Base-by-base conservation (phyloP, 2,888 invertebrate genomes). In the Erpobdella octoculata region DNA sequence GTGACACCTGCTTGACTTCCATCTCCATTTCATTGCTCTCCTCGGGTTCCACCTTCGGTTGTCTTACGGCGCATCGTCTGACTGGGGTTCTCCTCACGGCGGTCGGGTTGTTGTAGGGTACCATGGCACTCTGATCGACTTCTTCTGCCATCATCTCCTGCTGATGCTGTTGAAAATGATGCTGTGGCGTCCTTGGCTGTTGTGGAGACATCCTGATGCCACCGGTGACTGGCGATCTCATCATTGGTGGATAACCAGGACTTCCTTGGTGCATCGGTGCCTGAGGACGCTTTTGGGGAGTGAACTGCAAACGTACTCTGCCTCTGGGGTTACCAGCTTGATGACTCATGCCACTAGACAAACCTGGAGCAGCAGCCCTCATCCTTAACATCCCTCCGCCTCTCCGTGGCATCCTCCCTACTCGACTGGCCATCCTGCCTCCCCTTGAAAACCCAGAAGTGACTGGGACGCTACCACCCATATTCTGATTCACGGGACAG, bases 361-460 rank as follows among this genome's bases (percentile, higher is more conserved):
- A 41, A 41, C 12, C 12, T n/a, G 12, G 46, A 41, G 12, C n/a
- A 33, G 62, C 31, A 62, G 35, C 35, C 31, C 33, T 62, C 62
- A 62, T 62, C 62, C 62, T 62, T n/a, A n/a, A 35, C n/a, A 8
- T 62, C 5, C 31, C 31, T 35, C 62, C 35, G 28, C 62, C 62
- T 33, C 62, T n/a, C 62, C 62, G n/a, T 31, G 31, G 31, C 62
- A 62, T 9, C 35, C 53, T 53, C 15, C 53, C 53, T 53, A 21
- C 28, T 25, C 53, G 8, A n/a, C 21, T 21, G 1, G 18, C 18
- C 4, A 8, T 28, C 28, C 53, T 53, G 53, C 21, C 21, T 53
- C 53, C 53, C 53, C 53, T 53, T 1, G 18, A 21, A 21, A 53
- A 25, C 8, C 12, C 53, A 53, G 21, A 25, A 28, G 28, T 9